phyloP scores from a whole-genome alignment of 1,140 invertebrate genomes.

The Zaprionus africanus region DNA sequence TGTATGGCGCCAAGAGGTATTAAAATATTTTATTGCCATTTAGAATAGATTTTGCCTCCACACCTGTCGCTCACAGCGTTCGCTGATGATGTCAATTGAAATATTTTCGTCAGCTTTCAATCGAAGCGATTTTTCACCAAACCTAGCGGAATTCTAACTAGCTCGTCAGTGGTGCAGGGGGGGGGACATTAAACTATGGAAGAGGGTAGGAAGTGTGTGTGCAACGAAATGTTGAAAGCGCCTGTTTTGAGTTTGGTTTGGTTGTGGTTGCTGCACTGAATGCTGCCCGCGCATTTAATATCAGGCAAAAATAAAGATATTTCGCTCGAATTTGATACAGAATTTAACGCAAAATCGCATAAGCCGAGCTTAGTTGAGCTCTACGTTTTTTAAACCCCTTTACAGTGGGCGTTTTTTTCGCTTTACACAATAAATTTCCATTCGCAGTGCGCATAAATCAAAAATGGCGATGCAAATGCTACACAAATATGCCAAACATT shows the following conservation, averaged over 20 bases:
- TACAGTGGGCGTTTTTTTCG: conserved; percentile 29
- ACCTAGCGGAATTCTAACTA: conserved; percentile 63
- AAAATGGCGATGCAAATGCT: conserved; percentile 78
- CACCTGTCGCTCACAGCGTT: conserved; percentile 40
- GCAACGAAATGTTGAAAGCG: not conserved
- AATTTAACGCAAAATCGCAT: not conserved
- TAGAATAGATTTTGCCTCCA: conserved; percentile 17
- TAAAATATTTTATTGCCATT: conserved; percentile 55
- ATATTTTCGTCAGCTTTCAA: conserved; percentile 30
- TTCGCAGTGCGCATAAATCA: conserved; percentile 73
- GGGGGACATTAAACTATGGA: no score
- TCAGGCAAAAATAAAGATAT: not conserved
- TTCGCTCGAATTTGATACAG: not conserved
- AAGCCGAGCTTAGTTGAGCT: conserved; percentile 1
- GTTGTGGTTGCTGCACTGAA: not conserved
- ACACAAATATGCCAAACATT: conserved; percentile 76
- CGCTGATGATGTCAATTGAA: conserved; percentile 45
- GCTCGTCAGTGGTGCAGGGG: not conserved
- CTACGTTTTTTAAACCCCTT: not conserved
- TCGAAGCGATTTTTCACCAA: conserved; percentile 37
- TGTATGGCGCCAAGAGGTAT: conserved; percentile 15
- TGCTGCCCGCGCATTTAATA: not conserved
- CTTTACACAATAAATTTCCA: conserved; percentile 71
- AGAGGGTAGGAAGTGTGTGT: not conserved
- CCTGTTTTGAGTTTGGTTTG: no score